These are phyloP conservation scores for Amia ocellicauda DNA, from an alignment of 2,113 vertebrate species.

Conservation along the genomic window DNA sequence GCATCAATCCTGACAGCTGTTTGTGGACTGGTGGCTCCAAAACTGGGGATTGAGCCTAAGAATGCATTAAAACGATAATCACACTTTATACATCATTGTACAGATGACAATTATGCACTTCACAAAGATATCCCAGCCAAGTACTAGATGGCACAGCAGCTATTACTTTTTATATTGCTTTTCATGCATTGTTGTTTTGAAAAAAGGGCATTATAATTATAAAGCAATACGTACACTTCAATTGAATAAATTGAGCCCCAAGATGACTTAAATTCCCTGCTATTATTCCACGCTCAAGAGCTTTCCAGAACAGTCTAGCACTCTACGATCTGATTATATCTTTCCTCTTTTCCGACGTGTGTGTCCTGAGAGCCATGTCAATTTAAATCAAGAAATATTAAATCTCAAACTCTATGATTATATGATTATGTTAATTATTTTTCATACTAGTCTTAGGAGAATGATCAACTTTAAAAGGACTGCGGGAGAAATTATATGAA, in stretches of 20 bases:
- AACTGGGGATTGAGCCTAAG: not conserved
- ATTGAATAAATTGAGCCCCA: not conserved
- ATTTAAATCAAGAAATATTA: no score
- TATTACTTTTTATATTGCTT: not conserved
- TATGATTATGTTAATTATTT: no score
- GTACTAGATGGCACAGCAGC: not conserved
- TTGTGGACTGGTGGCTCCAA: not conserved
- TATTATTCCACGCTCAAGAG: not conserved
- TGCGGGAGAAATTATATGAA: no score
- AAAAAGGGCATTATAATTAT: not conserved
- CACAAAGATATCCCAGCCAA: not conserved
- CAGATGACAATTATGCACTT: not conserved
- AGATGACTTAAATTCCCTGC: not conserved
- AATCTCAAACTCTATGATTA: no score
- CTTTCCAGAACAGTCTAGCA: no score
- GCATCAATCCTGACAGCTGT: conserved; percentile 7
- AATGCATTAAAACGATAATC: not conserved
- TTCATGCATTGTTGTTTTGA: not conserved
- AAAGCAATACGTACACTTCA: not conserved
- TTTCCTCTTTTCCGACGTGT: no score
- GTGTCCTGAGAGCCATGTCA: no score
- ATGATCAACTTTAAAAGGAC: no score
- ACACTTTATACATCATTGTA: not conserved
- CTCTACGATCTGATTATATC: no score
- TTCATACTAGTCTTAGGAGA: no score